These are phyloP conservation scores for Dreissena polymorpha DNA, from an alignment of 1,140 invertebrate genomes.

Conservation along the genomic window DNA sequence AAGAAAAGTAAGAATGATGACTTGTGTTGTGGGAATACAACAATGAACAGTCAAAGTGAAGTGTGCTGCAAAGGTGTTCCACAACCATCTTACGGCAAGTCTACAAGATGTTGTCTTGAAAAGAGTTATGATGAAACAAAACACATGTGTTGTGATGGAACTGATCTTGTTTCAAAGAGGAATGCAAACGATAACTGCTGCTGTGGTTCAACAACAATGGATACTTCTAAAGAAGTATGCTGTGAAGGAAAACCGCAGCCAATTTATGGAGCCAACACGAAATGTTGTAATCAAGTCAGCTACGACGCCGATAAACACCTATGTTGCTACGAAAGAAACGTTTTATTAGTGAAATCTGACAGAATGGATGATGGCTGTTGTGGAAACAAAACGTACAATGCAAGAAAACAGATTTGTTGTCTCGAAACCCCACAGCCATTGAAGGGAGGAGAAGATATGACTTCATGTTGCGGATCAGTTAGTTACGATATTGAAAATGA, in stretches of 20 bases:
- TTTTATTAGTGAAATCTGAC: constrained; percentile 21
- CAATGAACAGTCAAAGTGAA: constrained; percentile 47
- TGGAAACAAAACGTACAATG: constrained; percentile 43
- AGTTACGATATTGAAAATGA: constrained; percentile 42
- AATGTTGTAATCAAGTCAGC: constrained; percentile 40
- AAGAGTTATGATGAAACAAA: constrained; percentile 29
- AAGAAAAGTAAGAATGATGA: constrained; percentile 41
- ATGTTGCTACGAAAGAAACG: constrained; percentile 38
- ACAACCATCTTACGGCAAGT: constrained; percentile 13
- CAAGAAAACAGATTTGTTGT: constrained; percentile 49
- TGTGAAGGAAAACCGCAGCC: constrained; percentile 49
- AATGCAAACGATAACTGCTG: constrained; percentile 49
- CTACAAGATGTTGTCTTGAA: constrained; percentile 42
- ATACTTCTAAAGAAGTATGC: constrained; percentile 50
- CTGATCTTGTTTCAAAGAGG: constrained; percentile 23
- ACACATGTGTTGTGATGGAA: constrained; percentile 52
- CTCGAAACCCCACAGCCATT: constrained; percentile 40
- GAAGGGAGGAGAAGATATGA: constrained; percentile 42
- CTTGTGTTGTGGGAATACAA: constrained; percentile 45
- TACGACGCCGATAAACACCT: constrained; percentile 46
- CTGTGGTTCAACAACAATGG: constrained; percentile 50
- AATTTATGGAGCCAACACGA: constrained; percentile 27
- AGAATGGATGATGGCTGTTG: constrained; percentile 42
- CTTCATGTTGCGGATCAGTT: constrained; percentile 36
- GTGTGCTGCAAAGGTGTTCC: constrained; percentile 43